These are phyloP conservation scores for Cryptosula pallasiana DNA, from an alignment of 2,888 invertebrate species.

Conservation along the genomic window DNA sequence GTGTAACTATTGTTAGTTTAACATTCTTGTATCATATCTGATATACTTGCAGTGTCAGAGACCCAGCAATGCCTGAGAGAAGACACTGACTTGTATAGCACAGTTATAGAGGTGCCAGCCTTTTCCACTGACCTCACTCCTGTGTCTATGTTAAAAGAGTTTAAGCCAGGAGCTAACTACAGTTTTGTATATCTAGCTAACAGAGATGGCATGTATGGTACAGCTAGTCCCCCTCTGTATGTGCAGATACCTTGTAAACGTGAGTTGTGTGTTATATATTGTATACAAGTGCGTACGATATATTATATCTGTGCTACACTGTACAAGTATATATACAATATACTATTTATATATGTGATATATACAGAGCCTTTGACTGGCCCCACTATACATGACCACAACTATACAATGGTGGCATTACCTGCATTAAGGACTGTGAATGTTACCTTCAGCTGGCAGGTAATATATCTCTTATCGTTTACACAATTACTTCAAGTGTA, in stretches of 20 bases:
- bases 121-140: not conserved
- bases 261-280: slow-evolving; percentile 34
- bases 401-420: not conserved
- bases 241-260: slow-evolving; percentile 38
- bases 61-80: not conserved
- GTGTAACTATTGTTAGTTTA: too few species aligned
- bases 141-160: not conserved
- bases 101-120: not conserved
- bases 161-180: not conserved
- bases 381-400: not conserved
- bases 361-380: not conserved
- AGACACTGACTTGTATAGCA: not conserved
- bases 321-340: too few species aligned
- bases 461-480: too few species aligned
- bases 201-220: slow-evolving; percentile 36
- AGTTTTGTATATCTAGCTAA: slow-evolving; percentile 34
- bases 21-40: too few species aligned
- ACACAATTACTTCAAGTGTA: too few species aligned
- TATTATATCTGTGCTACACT: too few species aligned
- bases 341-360: not conserved
- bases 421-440: not conserved
- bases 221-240: slow-evolving; percentile 36
- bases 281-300: too few species aligned
- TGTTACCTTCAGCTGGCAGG: not conserved
- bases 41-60: too few species aligned